Evolutionary conservation across 2,113 vertebrate species (phyloP).

Genomic region (Nanorana parkeri): DNA sequence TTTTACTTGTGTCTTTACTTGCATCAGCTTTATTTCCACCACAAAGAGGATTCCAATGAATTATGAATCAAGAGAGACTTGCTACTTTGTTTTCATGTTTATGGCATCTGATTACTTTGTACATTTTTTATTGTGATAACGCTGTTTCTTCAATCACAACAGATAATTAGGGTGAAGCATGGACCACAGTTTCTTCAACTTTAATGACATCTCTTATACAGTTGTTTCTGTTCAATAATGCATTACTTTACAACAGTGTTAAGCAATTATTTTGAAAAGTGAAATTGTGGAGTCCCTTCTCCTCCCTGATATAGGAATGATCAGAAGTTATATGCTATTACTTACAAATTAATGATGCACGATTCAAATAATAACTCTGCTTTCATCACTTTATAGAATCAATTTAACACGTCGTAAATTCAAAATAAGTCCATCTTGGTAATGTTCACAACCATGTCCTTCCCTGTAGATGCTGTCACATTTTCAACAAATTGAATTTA

Average conservation of each 20-base stretch:
- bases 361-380: slow-evolving; percentile 10
- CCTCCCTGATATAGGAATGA: neutral
- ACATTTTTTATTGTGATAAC: too few relatives aligned
- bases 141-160: too few relatives aligned
- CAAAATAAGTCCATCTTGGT: slow-evolving; percentile 14
- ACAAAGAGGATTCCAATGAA: too few relatives aligned
- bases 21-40: too few relatives aligned
- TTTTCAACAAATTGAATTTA: neutral
- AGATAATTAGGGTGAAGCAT: too few relatives aligned
- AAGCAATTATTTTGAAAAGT: neutral
- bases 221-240: neutral
- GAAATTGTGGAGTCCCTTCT: neutral
- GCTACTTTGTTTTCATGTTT: too few relatives aligned
- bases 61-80: too few relatives aligned
- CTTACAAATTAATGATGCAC: slow-evolving; percentile 4
- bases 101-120: too few relatives aligned
- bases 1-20: too few relatives aligned
- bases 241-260: slow-evolving; percentile 4
- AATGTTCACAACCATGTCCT: slow-evolving; percentile 6
- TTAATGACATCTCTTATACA: neutral
- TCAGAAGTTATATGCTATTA: neutral
- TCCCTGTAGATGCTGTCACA: neutral
- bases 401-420: slow-evolving; percentile 31
- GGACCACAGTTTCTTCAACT: neutral
- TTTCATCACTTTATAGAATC: slow-evolving; percentile 22